Evolutionary conservation across 2,888 invertebrate species (phyloP), one percentile per base, ranked within the genome.

Genomic region (Gerris lacustris): DNA sequence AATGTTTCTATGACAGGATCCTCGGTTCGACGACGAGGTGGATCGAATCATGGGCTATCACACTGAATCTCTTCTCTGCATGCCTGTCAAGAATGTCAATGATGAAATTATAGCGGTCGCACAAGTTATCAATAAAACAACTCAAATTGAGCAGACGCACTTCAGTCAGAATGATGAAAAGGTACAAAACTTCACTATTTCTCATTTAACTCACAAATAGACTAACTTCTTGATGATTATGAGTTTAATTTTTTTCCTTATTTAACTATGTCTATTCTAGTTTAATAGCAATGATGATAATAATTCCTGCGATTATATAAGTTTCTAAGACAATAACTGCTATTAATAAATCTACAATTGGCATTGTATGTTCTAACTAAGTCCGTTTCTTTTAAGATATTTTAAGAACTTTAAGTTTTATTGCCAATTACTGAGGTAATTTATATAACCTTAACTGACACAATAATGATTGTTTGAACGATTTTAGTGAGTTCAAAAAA

Each of bases 1-100:
- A 31, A 31, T 31, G 31, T 55, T 55, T 11, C 15, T 67, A 18
- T 72, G 76, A 76, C 77, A 83, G 83, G 83, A 83, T 75, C 79
- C 82, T 5, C 77, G 83, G 44, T 83, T 82, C 76, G 81, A 81
- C 75, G 82, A 82, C 73, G 81, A 82, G 71, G 82, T 82, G 47
- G 82, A 82, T 76, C 77, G 80, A 69, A 81, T 82, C 68, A 79
- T 80, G 63, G 82, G 82, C 31, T 82, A 82, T 76, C 79, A 79
- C 75, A 80, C 80, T 6, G 79, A 80, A 72, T 79, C 80, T n/a
- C 76, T 81, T 66, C 77, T 81, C 18, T 80, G 80, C 75, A 80
- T 81, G 81, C 79, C 80, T 11, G 79, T 81, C 18, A 76, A 77
- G 63, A 80, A 79, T 74, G 79, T 79, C 6, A 78, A 78, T 67